Conservation (phyloP, 2,888 invertebrate species). For the Lepidocyrtoides sp. region DNA sequence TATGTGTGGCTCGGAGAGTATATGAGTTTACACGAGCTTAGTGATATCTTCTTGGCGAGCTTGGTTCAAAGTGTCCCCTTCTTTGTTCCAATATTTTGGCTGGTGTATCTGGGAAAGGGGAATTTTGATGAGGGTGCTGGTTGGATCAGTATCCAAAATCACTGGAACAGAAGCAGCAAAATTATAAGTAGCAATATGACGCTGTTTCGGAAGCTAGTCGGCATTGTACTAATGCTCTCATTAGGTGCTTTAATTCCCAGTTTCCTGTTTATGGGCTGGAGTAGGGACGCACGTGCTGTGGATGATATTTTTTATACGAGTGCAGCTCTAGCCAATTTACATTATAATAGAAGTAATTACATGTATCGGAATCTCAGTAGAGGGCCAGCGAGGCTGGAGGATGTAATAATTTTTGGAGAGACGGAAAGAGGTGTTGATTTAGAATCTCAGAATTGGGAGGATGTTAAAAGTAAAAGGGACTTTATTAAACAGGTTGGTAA, state of each 20-base stretch:
- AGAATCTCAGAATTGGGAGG: constrained; percentile 65
- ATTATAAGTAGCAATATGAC: constrained; percentile 35
- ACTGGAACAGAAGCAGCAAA: not conserved
- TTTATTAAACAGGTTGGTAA: constrained; percentile 80
- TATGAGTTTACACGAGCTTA: constrained; percentile 44
- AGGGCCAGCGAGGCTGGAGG: constrained; percentile 56
- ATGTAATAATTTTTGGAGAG: constrained; percentile 81
- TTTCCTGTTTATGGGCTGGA: constrained; percentile 82
- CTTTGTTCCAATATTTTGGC: constrained; percentile 53
- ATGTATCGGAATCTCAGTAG: constrained; percentile 67
- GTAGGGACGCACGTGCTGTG: constrained; percentile 75
- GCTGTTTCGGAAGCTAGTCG: constrained; percentile 61
- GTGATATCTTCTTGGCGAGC: constrained; percentile 19
- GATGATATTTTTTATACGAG: constrained; percentile 69
- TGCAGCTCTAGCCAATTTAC: constrained; percentile 65
- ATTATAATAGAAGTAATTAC: constrained; percentile 68
- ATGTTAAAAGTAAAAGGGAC: constrained; percentile 75
- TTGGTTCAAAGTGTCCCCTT: constrained; percentile 57
- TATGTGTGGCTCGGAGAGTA: constrained; percentile 44
- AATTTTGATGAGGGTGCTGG: not conserved
- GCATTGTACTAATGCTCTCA: constrained; percentile 76
- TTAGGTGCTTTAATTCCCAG: constrained; percentile 82
- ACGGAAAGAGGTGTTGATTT: constrained; percentile 74
- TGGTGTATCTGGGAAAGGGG: constrained; percentile 37
- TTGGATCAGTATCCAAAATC: not conserved